Conservation (phyloP, 2,888 invertebrate genomes). For the Idaea dimidiata region DNA sequence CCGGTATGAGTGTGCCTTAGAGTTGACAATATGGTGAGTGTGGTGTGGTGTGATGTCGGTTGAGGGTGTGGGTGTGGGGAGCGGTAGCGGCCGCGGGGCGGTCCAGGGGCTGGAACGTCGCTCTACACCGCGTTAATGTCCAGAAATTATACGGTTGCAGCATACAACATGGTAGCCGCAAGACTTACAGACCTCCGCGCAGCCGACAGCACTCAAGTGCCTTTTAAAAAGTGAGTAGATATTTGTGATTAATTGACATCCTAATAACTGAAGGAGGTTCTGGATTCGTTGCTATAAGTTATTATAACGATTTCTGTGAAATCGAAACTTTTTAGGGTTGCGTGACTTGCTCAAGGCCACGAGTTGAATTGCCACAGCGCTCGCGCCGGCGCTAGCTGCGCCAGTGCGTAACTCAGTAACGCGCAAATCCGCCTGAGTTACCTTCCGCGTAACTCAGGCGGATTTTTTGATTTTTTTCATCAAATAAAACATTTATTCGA, state of each 20-base stretch:
- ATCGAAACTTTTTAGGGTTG: too few species aligned
- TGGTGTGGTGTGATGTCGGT: constrained; percentile 38
- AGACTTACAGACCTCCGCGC: constrained; percentile 96
- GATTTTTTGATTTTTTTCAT: not conserved
- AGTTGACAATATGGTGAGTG: constrained; percentile 79
- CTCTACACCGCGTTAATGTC: constrained; percentile 72
- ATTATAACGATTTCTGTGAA: too few species aligned
- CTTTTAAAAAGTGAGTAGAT: constrained; percentile 96
- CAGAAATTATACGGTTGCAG: constrained; percentile 91
- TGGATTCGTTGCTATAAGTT: too few species aligned
- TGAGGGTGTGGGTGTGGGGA: constrained; percentile 37
- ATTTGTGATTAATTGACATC: constrained; percentile 1
- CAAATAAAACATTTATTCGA: not conserved
- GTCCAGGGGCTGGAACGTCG: constrained; percentile 36
- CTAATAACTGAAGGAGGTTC: too few species aligned
- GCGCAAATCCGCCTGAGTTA: too few species aligned
- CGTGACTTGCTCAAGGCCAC: too few species aligned
- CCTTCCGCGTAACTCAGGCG: not conserved
- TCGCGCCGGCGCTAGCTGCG: too few species aligned
- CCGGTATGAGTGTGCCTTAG: constrained; percentile 33
- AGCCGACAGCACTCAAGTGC: constrained; percentile 97
- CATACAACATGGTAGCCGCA: constrained; percentile 99
- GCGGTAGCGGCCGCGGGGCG: constrained; percentile 36
- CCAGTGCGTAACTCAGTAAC: too few species aligned
- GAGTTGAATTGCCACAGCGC: too few species aligned